Evolutionary conservation across 2,888 invertebrate genomes (phyloP).

Genomic region (Andrena marginata): DNA sequence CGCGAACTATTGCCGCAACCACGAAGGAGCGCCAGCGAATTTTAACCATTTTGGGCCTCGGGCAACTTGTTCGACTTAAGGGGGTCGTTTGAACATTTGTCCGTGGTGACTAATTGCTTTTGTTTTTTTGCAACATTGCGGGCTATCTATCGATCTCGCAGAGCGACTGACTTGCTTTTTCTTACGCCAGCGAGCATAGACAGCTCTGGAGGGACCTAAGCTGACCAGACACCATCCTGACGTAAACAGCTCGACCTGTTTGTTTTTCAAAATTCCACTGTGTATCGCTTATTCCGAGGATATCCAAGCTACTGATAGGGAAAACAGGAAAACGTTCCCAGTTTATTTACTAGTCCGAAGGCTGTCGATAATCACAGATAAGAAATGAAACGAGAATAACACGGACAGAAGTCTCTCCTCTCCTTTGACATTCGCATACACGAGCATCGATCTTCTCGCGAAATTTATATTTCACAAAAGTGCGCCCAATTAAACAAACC

Average conservation of each 20-base stretch:
- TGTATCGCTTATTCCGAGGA: no score
- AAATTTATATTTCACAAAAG: no score
- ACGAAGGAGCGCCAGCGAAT: conserved; percentile 13
- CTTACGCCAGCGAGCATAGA: no score
- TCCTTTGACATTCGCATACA: no score
- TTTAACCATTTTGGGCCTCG: background rate
- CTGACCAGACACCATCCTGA: no score
- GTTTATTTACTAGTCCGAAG: conserved; percentile 11
- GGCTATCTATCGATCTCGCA: background rate
- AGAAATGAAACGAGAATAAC: background rate
- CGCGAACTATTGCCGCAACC: background rate
- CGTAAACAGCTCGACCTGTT: no score
- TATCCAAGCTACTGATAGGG: no score
- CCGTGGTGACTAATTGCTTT: background rate
- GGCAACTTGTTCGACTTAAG: background rate
- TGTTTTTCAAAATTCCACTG: no score
- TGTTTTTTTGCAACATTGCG: background rate
- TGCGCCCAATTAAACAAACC: no score
- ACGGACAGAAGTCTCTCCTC: no score
- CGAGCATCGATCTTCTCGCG: no score
- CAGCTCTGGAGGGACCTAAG: no score
- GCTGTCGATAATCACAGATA: conserved; percentile 23
- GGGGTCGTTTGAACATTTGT: background rate
- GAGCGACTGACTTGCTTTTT: background rate
- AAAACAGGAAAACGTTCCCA: conserved; percentile 3